These are phyloP conservation scores for Tiliacea aurago DNA, from an alignment of 2,888 invertebrate genomes.

Conservation along the genomic window DNA sequence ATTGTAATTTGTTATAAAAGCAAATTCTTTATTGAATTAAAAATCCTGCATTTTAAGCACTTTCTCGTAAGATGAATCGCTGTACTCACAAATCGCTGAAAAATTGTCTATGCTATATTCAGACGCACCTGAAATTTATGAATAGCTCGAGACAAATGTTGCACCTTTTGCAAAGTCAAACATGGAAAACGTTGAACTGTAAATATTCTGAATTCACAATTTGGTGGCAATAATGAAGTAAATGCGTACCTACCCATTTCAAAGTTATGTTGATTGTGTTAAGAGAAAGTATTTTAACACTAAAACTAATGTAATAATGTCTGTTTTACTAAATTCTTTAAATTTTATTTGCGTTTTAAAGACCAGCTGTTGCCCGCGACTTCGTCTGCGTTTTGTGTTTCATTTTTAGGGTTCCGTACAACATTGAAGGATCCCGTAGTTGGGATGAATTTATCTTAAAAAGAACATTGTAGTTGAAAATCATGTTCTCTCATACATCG, in stretches of 20 bases:
- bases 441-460: too few species aligned
- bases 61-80: neutral
- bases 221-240: slow-evolving; percentile 14
- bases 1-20: slow-evolving; percentile 21
- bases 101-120: slow-evolving; percentile 20
- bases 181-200: slow-evolving; percentile 39
- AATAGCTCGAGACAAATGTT: slow-evolving; percentile 47
- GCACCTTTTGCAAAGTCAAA: slow-evolving; percentile 55
- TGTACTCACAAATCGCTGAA: slow-evolving; percentile 13
- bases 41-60: slow-evolving; percentile 16
- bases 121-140: slow-evolving; percentile 39
- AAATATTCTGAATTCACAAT: slow-evolving; percentile 20
- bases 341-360: neutral
- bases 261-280: slow-evolving; percentile 1
- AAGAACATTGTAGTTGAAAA: too few species aligned
- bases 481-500: too few species aligned
- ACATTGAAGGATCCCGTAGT: too few species aligned
- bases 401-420: too few species aligned
- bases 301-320: neutral
- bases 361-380: too few species aligned
- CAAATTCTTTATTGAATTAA: slow-evolving; percentile 16
- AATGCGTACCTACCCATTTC: neutral
- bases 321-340: neutral
- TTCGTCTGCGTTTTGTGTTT: neutral
- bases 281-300: neutral